A percentile compares a stretch with the other conserved stretches of the same genome.
Conservation (phyloP, 1,140 invertebrate species). For the Bombus waltoni region DNA sequence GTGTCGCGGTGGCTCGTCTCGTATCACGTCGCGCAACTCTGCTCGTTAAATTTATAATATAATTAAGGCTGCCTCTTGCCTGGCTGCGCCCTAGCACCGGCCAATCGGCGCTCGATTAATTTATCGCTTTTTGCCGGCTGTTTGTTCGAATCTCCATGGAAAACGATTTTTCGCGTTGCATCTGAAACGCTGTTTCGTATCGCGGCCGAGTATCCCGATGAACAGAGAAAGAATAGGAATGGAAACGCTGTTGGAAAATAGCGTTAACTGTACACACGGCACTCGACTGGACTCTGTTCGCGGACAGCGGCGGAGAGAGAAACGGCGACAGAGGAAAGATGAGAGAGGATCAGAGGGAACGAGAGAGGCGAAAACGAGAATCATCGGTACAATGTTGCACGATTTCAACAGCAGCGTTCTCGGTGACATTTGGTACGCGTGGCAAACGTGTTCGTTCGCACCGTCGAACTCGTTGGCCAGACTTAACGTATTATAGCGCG, state of each 20-base stretch:
- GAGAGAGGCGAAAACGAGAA: conserved; percentile 42
- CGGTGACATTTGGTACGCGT: conserved; percentile 70
- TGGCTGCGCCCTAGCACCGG: no score
- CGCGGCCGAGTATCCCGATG: not conserved
- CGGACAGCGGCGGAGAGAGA: not conserved
- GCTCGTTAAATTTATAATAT: not conserved
- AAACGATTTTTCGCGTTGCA: conserved; percentile 14
- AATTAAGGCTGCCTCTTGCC: not conserved
- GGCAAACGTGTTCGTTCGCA: conserved; percentile 61
- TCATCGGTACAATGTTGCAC: conserved; percentile 62
- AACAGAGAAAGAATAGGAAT: conserved; percentile 23
- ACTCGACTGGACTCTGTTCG: conserved; percentile 56
- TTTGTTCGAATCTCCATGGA: not conserved
- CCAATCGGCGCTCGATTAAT: not conserved
- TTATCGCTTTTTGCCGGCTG: not conserved
- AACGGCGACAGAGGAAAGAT: not conserved
- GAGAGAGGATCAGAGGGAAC: not conserved
- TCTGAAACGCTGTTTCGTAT: not conserved
- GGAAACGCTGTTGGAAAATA: conserved; percentile 56
- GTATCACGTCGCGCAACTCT: not conserved
- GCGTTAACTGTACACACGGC: conserved; percentile 64
- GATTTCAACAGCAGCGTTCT: conserved; percentile 62
- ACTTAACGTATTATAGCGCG: conserved; percentile 44
- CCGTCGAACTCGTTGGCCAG: conserved; percentile 53
- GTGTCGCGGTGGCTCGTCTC: not conserved